Evolutionary conservation across 2,888 invertebrate species (phyloP), one percentile per base, ranked within the genome.

Genomic region (Drosophila formosana): DNA sequence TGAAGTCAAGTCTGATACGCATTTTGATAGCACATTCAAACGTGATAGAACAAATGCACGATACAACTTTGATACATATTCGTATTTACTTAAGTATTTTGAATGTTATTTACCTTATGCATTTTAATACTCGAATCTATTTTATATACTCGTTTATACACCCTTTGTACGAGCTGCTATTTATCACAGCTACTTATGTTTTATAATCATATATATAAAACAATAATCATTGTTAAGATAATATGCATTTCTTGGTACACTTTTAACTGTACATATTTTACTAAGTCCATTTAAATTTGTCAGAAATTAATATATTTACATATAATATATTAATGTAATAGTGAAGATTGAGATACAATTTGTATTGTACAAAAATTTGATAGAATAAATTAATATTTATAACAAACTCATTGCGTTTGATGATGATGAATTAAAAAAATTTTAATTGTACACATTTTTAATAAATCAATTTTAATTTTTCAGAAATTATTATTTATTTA

Each of bases 171-270:
- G 26, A 39, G 55, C 72, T 61, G 53, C 55, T 60, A n/a, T 50
- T 43, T 30, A n/a, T n/a, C 9, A 25, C 55, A 65, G 67, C 47
- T 55, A 25, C 49, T 43, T 66, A 47, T 13, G 49, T 64, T 66
- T 60, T 64, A 62, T 66, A 30, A 41, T 47, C 52, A 75, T 60
- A 72, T 65, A 71, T 81, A 88, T 82, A 82, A 72, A 82, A 63
- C 62, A 80, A 75, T 45, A 84, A 80, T 80, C 76, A 83, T 88
- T 83, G 57, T 82, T 83, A 79, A 77, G 72, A 66, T 5, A 28
- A 28, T 4, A 28, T 28, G 28, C 28, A 28, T 28, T 28, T 28
- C 18, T 18, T 18, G 1, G 2, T 18, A 18, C 1, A 18, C 18
- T 18, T 18, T 18, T 1, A 18, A 18, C 18, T 1, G 18, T 18